phyloP scores from a whole-genome alignment of 2,888 invertebrate genomes.

The Toxonevra muliebris region DNA sequence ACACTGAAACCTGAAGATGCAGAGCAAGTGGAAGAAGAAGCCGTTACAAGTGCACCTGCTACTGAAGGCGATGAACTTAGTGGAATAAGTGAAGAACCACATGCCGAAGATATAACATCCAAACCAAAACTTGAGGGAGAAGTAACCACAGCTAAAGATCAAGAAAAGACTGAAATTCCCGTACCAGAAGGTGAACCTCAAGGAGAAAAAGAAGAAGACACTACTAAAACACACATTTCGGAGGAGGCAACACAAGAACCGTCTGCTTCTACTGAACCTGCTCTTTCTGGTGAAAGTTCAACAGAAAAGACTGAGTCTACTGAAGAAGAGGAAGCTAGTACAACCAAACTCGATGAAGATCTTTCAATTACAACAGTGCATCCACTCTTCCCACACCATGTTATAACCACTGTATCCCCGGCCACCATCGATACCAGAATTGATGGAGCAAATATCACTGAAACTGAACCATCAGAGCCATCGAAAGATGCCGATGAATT shows the following conservation, averaged over 20 bases:
- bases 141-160: constrained; percentile 6
- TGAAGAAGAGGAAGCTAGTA: constrained; percentile 36
- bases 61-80: constrained; percentile 12
- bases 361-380: constrained; percentile 48
- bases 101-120: constrained; percentile 10
- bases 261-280: constrained; percentile 28
- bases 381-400: constrained; percentile 51
- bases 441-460: constrained; percentile 37
- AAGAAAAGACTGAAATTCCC: constrained; percentile 1
- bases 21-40: neutral
- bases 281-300: constrained; percentile 33
- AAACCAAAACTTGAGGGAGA: neutral
- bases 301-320: constrained; percentile 35
- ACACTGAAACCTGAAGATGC: constrained; percentile 31
- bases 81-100: constrained; percentile 14
- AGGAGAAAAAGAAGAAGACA: neutral
- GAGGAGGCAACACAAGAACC: constrained; percentile 13
- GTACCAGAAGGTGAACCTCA: neutral
- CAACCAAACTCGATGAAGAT: constrained; percentile 40
- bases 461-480: constrained; percentile 25
- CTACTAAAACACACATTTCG: constrained; percentile 29
- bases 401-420: constrained; percentile 42
- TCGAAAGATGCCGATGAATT: constrained; percentile 14
- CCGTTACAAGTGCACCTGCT: neutral
- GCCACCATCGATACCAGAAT: constrained; percentile 45